Percentiles rank a stretch among this genome's conserved stretches.
phyloP scores from a whole-genome alignment of 2,888 invertebrate species.

The Nomada hirtipes region DNA sequence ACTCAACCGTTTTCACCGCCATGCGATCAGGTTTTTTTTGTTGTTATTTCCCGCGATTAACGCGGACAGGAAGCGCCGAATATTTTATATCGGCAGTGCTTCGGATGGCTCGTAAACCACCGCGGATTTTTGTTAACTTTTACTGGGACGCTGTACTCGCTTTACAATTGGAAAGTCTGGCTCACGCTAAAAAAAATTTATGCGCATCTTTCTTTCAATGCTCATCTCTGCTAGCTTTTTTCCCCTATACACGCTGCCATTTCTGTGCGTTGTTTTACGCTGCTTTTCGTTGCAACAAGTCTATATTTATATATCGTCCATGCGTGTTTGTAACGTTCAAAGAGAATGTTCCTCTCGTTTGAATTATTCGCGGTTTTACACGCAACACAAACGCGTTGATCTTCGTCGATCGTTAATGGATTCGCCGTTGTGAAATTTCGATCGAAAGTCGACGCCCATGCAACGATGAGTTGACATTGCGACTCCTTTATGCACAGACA shows the following conservation, averaged over 20 bases:
- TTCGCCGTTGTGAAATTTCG: neutral
- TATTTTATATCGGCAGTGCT: neutral
- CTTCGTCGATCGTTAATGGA: neutral
- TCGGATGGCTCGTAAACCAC: neutral
- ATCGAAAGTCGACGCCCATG: neutral
- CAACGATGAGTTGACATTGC: constrained; percentile 5
- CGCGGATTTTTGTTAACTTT: neutral
- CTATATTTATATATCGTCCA: too few species aligned
- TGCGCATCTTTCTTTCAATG: neutral
- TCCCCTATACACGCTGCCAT: neutral
- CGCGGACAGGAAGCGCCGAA: neutral
- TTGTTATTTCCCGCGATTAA: neutral
- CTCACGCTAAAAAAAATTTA: neutral
- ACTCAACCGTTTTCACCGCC: neutral
- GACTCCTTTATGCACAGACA: constrained; percentile 42
- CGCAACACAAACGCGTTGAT: neutral
- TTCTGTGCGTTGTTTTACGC: neutral
- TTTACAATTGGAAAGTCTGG: neutral
- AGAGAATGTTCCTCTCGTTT: neutral
- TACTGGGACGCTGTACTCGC: neutral
- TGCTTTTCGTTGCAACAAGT: neutral
- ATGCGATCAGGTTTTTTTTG: neutral
- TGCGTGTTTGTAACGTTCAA: too few species aligned
- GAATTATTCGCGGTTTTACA: neutral
- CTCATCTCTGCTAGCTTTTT: neutral